Evolutionary conservation across 1,140 invertebrate genomes (phyloP).

Genomic region (Drosophila sucinea): DNA sequence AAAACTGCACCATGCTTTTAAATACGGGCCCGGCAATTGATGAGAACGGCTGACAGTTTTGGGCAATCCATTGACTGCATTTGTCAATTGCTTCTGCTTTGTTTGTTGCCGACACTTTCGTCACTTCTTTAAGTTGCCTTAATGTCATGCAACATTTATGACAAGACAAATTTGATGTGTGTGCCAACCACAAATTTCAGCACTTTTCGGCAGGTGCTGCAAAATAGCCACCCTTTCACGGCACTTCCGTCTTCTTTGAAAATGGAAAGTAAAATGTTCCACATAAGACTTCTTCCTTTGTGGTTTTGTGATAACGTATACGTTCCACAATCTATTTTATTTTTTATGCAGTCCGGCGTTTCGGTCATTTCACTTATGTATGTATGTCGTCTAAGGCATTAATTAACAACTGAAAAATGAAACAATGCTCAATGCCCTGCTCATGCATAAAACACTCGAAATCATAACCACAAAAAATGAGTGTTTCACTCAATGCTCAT

Average conservation of each 20-base stretch:
- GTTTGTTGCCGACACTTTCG: slow-evolving; percentile 28
- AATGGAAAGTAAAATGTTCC: slow-evolving; percentile 30
- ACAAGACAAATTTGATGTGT: slow-evolving; percentile 32
- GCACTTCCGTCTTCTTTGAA: slow-evolving; percentile 37
- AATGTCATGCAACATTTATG: slow-evolving; percentile 32
- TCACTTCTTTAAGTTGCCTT: slow-evolving; percentile 35
- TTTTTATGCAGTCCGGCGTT: slow-evolving; percentile 24
- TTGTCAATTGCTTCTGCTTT: slow-evolving; percentile 34
- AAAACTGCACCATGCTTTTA: slow-evolving; percentile 35
- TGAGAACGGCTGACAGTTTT: slow-evolving; percentile 40
- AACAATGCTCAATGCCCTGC: slow-evolving; percentile 13
- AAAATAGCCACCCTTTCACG: slow-evolving; percentile 40
- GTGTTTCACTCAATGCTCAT: slow-evolving; percentile 23
- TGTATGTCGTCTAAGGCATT: neutral
- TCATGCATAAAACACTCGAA: slow-evolving; percentile 11
- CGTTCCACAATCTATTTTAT: slow-evolving; percentile 28
- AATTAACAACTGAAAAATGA: slow-evolving; percentile 14
- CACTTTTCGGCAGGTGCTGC: slow-evolving; percentile 26
- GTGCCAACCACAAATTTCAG: slow-evolving; percentile 29
- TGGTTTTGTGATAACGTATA: slow-evolving; percentile 20
- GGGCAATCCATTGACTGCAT: slow-evolving; percentile 38
- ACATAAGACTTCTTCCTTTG: slow-evolving; percentile 27
- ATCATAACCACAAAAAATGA: slow-evolving; percentile 27
- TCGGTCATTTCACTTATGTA: neutral
- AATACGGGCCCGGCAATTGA: slow-evolving; percentile 30